phyloP scores from a whole-genome alignment of 2,888 invertebrate genomes.

The Mimumesa dahlbomi region DNA sequence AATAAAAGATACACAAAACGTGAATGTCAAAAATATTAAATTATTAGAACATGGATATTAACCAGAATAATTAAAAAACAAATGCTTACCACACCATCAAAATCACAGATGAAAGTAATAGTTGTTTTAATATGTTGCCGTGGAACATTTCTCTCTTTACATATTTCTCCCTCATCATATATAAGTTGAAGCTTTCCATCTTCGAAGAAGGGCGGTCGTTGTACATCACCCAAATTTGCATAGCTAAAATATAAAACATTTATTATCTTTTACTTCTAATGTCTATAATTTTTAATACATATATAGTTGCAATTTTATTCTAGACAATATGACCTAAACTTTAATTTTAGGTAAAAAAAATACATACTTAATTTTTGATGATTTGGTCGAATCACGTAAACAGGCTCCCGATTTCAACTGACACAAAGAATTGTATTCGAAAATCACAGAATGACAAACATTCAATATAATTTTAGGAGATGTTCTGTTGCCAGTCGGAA shows the following conservation, averaged over 20 bases:
- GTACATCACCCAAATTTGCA: conserved; percentile 49
- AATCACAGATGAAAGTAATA: conserved; percentile 72
- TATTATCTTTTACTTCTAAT: too few species aligned
- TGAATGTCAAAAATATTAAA: neutral
- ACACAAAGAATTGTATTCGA: conserved; percentile 56
- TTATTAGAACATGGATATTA: neutral
- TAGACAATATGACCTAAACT: neutral
- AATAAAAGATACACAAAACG: conserved; percentile 15
- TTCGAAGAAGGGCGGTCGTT: conserved; percentile 18
- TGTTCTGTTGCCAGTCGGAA: conserved; percentile 47
- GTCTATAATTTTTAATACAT: too few species aligned
- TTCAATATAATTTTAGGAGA: conserved; percentile 69
- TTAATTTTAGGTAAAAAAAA: neutral
- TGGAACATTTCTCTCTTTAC: conserved; percentile 19
- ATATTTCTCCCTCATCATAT: conserved; percentile 66
- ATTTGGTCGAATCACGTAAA: conserved; percentile 34
- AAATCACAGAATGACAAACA: conserved; percentile 73
- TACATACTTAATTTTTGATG: conserved; percentile 1
- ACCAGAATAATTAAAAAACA: neutral
- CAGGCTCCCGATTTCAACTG: conserved; percentile 56
- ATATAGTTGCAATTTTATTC: neutral
- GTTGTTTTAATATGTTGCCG: conserved; percentile 57
- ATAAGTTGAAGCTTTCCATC: conserved; percentile 51
- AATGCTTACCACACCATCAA: conserved; percentile 61
- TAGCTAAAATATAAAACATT: conserved; percentile 34